A percentile compares a stretch with the other conserved stretches of the same genome.
Evolutionary conservation across 1,140 invertebrate genomes (phyloP).

Genomic region (Heliconius eleuchia): DNA sequence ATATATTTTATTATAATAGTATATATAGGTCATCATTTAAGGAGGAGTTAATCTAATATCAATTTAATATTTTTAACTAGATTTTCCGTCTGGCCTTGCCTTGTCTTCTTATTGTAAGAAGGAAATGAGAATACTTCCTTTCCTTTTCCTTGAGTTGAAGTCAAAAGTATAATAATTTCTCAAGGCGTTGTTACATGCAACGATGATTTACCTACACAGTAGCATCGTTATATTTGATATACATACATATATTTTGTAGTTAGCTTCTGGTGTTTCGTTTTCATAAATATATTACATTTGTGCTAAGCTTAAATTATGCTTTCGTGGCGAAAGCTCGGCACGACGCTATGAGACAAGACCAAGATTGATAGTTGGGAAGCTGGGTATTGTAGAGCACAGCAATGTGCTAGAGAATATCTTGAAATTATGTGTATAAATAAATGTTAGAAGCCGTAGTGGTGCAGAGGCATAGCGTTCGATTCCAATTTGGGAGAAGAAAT

Average conservation of each 20-base stretch:
- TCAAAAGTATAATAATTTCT: too few species aligned
- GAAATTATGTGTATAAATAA: background rate
- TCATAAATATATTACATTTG: conserved; percentile 14
- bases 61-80: too few species aligned
- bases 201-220: background rate
- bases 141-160: too few species aligned
- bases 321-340: conserved; percentile 10
- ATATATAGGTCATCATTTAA: too few species aligned
- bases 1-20: too few species aligned
- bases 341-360: conserved; percentile 4
- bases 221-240: background rate
- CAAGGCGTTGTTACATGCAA: background rate
- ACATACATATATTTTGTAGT: conserved; percentile 5
- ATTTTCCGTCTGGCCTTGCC: too few species aligned
- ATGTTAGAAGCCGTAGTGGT: too few species aligned
- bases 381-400: background rate
- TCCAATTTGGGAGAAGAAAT: background rate
- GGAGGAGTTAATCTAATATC: too few species aligned
- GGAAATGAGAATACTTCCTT: too few species aligned
- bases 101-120: too few species aligned
- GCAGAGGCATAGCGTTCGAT: background rate
- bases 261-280: conserved; percentile 8
- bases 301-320: conserved; percentile 14
- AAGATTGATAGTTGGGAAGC: conserved; percentile 9
- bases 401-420: background rate